Base-by-base conservation (phyloP, 1,140 invertebrate species). In the Choristoneura fumiferana region DNA sequence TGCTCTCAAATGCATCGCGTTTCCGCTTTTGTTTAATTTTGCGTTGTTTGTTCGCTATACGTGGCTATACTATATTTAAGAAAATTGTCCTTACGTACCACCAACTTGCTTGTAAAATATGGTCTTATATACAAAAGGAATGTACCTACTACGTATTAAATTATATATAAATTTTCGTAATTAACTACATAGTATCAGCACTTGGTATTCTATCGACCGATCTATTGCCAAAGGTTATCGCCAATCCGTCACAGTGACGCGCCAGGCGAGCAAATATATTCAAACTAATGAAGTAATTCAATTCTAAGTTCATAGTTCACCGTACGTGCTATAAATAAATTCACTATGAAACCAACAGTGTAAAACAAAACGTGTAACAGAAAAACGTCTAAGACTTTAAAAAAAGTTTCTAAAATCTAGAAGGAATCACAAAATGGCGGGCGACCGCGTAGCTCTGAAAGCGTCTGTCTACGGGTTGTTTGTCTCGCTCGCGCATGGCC, bases 391-490 rank as follows among this genome's bases (percentile, higher is more conserved):
- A 29, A 29, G 43, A 9, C 4, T 13, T 49, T 49, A 49, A 49
- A 62, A 72, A 68, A 65, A 76, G 69, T 62, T 67, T 75, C 65
- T 67, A 66, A 68, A 69, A 78, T 71, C 72, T 71, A 81, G 81
- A 83, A 81, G 73, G 72, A 76, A 79, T 69, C 73, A 81, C 81
- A 87, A 87, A 79, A 87, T 87, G 82, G 84, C 84, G 67, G 82
- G 84, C 84, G 67, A 74, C 56, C 66, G 81, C 84, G 82, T 85
- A 85, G 84, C 82, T 84, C 84, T 84, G 84, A 87, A 87, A 87
- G 84, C 84, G 74, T 80, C 73, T 64, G 78, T 85, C 84, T 85
- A 85, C 82, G 80, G 72, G 64, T 57, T 60, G 61, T 62, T 65
- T 54, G 70, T 84, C 81, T 63, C 73, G 54, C 39, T 87, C 76